Base-by-base conservation (phyloP, 2,888 invertebrate species). In the Cantharis rustica region DNA sequence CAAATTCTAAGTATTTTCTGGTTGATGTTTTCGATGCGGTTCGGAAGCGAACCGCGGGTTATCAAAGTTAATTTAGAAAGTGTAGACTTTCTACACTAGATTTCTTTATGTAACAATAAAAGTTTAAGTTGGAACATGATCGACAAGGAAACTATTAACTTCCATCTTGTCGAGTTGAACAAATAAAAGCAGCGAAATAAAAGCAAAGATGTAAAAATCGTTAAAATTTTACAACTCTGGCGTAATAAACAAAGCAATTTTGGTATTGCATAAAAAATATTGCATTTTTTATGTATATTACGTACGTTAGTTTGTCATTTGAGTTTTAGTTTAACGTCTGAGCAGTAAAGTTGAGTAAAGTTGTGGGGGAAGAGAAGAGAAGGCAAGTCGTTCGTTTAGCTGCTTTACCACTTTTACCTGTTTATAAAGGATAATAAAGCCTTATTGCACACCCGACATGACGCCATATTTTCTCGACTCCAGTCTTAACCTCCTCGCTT, bases 341-440 rank as follows among this genome's bases (percentile, higher is more conserved):
- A 47, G 81, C 83, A 83, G 84, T 85, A 86, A 86, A 85, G 81
- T 81, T 74, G 79, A 81, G 82, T 80, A 27, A 27, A 27, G 26
- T 80, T 79, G 80, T 79, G 80, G 82, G 78, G 79, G 80, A 23
- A 23, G 23, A 23, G 80, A 66, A 47, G 47, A 47, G 47, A 47
- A 66, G 80, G 81, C 79, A 83, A 81, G 80, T 81, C 82, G 77
- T 83, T 82, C 83, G 81, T 77, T 78, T 79, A 71, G 76, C 81
- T 70, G 79, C 82, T 76, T 81, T 77, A 80, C 81, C 82, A 82
- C 82, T 82, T 86, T 87, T 86, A 87, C 87, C 87, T 88, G 88
- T 88, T 87, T 87, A 87, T 87, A 86, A 86, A 86, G 86, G 86
- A 87, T 86, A 87, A 88, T 88, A 88, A 88, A 88, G 87, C 85